Evolutionary conservation across 1,140 invertebrate genomes (phyloP).

Genomic region (Sesamia nonagrioides): DNA sequence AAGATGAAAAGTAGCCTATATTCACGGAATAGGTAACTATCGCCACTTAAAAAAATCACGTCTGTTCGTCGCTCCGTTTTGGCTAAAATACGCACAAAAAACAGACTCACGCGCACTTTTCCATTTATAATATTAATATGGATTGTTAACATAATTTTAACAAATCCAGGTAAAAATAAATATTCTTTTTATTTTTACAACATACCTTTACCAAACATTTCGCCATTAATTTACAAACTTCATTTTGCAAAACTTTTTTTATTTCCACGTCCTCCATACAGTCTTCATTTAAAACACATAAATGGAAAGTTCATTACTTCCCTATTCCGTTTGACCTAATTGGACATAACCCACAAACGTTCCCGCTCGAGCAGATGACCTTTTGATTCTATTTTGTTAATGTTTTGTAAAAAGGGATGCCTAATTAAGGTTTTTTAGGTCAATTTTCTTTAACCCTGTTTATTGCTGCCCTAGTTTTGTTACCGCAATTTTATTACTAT

Average conservation of each 20-base stretch:
- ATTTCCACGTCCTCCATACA: background rate
- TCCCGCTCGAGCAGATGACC: conserved; percentile 12
- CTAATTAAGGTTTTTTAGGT: conserved; percentile 31
- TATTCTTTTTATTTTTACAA: background rate
- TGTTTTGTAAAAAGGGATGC: conserved; percentile 11
- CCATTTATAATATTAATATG: no score
- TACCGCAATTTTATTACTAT: conserved; percentile 20
- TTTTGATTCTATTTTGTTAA: conserved; percentile 34
- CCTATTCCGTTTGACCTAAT: conserved; percentile 32
- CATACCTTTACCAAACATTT: background rate
- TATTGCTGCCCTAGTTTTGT: background rate
- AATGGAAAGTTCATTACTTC: conserved; percentile 11
- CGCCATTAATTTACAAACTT: background rate
- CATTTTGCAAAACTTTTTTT: conserved; percentile 10
- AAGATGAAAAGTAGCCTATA: no score
- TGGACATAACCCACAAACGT: conserved; percentile 18
- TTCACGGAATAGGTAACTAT: no score
- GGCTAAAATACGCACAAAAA: no score
- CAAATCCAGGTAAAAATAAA: no score
- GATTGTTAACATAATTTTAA: no score
- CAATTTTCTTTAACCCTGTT: conserved; percentile 4
- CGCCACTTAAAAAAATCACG: no score
- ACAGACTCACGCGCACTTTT: no score
- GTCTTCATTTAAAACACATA: conserved; percentile 13
- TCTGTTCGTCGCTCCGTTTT: no score